phyloP scores from a whole-genome alignment of 2,797 vertebrate species.

The Chelmon rostratus region DNA sequence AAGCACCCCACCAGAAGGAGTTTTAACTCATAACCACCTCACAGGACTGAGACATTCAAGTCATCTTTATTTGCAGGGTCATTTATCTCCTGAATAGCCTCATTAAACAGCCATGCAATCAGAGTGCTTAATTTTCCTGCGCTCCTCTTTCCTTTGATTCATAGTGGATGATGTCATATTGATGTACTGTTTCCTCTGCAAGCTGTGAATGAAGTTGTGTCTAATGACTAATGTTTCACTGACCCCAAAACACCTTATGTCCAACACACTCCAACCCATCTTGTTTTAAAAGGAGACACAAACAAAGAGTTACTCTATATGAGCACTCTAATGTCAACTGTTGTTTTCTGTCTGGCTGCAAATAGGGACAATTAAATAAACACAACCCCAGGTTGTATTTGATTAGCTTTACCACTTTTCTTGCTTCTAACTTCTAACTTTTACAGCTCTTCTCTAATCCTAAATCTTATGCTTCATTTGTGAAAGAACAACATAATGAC shows the following conservation, averaged over 20 bases:
- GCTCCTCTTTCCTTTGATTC: constrained; percentile 45
- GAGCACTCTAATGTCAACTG: not conserved
- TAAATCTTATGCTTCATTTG: not conserved
- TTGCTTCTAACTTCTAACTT: too few species aligned
- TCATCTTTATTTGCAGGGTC: constrained; percentile 27
- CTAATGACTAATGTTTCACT: not conserved
- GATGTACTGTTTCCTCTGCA: constrained; percentile 29
- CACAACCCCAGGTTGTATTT: too few species aligned
- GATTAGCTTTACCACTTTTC: too few species aligned
- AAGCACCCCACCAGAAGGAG: not conserved
- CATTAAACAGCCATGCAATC: constrained; percentile 23
- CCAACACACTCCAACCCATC: not conserved
- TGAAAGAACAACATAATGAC: not conserved
- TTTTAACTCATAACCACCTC: constrained; percentile 22
- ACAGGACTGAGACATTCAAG: constrained; percentile 10
- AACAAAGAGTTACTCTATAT: not conserved
- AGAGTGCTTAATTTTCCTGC: constrained; percentile 30
- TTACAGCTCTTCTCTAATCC: not conserved
- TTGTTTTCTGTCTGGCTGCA: not conserved
- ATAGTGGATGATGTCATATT: constrained; percentile 50
- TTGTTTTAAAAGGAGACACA: not conserved
- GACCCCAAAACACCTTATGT: not conserved
- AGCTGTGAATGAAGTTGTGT: constrained; percentile 28
- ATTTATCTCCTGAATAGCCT: constrained; percentile 41
- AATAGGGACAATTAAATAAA: not conserved